phyloP scores from a whole-genome alignment of 2,113 vertebrate species.

The Xyrauchen texanus region DNA sequence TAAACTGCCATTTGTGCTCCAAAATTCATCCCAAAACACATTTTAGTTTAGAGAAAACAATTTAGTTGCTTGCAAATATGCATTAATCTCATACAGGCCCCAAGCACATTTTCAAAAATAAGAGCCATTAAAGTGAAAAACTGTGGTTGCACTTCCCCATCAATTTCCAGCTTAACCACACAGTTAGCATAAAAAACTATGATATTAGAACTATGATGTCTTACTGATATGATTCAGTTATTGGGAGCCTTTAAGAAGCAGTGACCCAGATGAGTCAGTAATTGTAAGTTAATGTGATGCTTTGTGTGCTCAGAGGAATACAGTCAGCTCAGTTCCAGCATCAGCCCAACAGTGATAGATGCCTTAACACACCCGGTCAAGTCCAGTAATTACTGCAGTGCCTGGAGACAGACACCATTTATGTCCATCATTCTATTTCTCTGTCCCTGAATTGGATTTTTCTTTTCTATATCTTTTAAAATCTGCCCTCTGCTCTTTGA shows the following conservation, averaged over 20 bases:
- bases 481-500: not conserved
- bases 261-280: constrained; percentile 74
- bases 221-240: not conserved
- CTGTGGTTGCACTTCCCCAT: no score
- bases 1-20: no score
- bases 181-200: no score
- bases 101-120: no score
- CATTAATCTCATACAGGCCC: no score
- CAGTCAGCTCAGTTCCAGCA: constrained; percentile 39
- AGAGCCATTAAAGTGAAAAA: no score
- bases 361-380: constrained; percentile 34
- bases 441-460: constrained; percentile 14
- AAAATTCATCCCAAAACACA: no score
- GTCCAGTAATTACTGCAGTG: constrained; percentile 51
- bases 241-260: constrained; percentile 7
- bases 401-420: constrained; percentile 44
- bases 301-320: constrained; percentile 63
- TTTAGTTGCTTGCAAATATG: no score
- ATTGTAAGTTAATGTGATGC: constrained; percentile 61
- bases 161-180: no score
- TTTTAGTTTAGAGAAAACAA: no score
- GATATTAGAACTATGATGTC: not conserved
- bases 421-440: constrained; percentile 40
- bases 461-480: not conserved
- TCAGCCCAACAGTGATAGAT: constrained; percentile 15